A percentile compares a stretch with the other conserved stretches of the same genome.
Evolutionary conservation across 2,797 vertebrate species (phyloP).

Genomic region (Cygnus olor): DNA sequence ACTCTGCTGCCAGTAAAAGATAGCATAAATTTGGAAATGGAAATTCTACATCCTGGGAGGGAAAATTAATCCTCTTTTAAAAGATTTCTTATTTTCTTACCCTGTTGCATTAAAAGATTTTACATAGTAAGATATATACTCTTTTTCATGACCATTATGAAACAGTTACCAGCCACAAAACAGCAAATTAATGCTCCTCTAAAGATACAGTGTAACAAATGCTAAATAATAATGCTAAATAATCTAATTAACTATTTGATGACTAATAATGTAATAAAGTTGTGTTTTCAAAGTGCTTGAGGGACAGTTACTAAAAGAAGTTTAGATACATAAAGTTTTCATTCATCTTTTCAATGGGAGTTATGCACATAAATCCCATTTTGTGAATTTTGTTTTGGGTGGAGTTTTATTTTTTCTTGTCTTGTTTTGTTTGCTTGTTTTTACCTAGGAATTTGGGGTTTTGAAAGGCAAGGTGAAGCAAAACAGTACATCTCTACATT

Average conservation of each 20-base stretch:
- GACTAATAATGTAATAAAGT: not conserved
- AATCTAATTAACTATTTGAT: not conserved
- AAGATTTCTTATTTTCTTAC: not conserved
- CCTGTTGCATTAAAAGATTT: accelerated
- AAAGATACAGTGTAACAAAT: not conserved
- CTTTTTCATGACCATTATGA: not conserved
- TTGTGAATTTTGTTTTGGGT: not conserved
- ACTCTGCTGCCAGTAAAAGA: not conserved
- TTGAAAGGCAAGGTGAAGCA: not conserved
- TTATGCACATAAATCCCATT: not conserved
- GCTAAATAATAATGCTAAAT: not conserved
- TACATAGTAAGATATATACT: accelerated
- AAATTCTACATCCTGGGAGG: not conserved
- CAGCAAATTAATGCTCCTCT: not conserved
- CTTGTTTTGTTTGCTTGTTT: no score
- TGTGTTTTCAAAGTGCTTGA: not conserved
- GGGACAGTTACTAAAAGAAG: not conserved
- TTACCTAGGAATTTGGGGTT: not conserved
- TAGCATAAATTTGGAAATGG: not conserved
- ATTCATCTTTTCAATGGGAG: not conserved
- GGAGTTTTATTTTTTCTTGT: not conserved
- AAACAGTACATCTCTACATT: not conserved
- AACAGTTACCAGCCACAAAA: not conserved
- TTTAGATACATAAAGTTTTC: not conserved
- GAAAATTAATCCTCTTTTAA: not conserved